Conservation (phyloP, 2,113 vertebrate species). For the Calyptommatus sinebrachiatus region DNA sequence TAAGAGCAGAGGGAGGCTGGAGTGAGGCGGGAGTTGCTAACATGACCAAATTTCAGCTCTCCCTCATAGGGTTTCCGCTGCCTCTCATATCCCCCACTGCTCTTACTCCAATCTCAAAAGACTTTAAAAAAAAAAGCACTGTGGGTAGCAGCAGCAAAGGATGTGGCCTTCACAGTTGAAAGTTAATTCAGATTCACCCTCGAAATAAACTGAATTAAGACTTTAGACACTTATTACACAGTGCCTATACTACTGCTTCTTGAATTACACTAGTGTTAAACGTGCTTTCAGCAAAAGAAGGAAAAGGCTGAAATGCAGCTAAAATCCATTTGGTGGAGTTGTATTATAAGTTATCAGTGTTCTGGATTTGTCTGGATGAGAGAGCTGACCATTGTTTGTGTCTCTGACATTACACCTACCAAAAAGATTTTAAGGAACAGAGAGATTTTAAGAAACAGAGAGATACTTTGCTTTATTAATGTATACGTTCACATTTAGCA, state of each 20-base stretch:
- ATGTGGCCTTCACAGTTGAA: no score
- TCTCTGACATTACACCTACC: slow-evolving; percentile 7
- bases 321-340: slow-evolving; percentile 75
- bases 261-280: slow-evolving; percentile 19
- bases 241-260: not conserved
- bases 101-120: no score
- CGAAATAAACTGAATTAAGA: no score
- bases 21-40: no score
- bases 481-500: not conserved
- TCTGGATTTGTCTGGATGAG: slow-evolving; percentile 14
- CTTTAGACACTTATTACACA: no score
- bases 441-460: not conserved
- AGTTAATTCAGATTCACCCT: no score
- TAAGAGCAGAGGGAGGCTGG: no score
- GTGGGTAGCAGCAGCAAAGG: no score
- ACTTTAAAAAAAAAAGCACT: no score
- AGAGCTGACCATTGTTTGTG: slow-evolving; percentile 27
- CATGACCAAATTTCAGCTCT: no score
- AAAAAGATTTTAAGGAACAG: not conserved
- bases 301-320: slow-evolving; percentile 70
- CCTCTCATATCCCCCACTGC: no score
- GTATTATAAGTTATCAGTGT: slow-evolving; percentile 70
- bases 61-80: no score
- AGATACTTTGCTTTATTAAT: not conserved
- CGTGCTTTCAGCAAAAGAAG: slow-evolving; percentile 1